Evolutionary conservation across 1,140 invertebrate genomes (phyloP).

Genomic region (Zophobas atratus): DNA sequence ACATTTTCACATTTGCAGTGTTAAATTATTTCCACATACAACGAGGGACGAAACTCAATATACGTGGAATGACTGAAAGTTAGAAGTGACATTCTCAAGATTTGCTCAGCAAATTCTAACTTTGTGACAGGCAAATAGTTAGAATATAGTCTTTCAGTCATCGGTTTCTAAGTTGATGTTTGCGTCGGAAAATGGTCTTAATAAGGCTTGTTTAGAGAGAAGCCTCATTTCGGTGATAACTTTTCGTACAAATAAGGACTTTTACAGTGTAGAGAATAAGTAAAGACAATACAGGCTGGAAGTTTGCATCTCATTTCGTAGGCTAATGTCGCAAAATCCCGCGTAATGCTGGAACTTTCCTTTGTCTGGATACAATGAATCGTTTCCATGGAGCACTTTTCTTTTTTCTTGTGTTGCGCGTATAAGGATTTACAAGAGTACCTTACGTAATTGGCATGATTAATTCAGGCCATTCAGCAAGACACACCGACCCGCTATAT

Average conservation of each 20-base stretch:
- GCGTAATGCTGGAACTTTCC: constrained; percentile 31
- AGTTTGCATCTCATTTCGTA: constrained; percentile 42
- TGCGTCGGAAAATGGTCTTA: constrained; percentile 18
- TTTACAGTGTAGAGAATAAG: constrained; percentile 38
- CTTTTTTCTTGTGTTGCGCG: constrained; percentile 26
- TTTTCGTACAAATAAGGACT: constrained; percentile 42
- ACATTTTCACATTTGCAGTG: too few species aligned
- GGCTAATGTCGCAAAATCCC: constrained; percentile 42
- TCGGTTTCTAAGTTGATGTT: constrained; percentile 21
- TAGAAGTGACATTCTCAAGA: background rate
- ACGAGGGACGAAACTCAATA: too few species aligned
- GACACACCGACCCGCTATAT: constrained; percentile 28
- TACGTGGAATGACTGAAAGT: background rate
- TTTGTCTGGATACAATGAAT: constrained; percentile 43
- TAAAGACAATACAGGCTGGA: constrained; percentile 36
- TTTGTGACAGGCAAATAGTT: constrained; percentile 2
- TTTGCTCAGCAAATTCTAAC: background rate
- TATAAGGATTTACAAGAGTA: constrained; percentile 31
- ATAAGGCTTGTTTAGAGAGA: constrained; percentile 28
- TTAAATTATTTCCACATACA: too few species aligned
- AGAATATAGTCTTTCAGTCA: constrained; percentile 1
- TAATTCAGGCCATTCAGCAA: constrained; percentile 18
- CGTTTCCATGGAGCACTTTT: constrained; percentile 39
- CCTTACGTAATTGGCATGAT: constrained; percentile 35
- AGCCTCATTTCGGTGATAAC: constrained; percentile 37